Percentiles rank a stretch among this genome's conserved stretches.
These are phyloP conservation scores for Thalassophryne amazonica DNA, from an alignment of 2,797 vertebrate species.

Conservation along the genomic window DNA sequence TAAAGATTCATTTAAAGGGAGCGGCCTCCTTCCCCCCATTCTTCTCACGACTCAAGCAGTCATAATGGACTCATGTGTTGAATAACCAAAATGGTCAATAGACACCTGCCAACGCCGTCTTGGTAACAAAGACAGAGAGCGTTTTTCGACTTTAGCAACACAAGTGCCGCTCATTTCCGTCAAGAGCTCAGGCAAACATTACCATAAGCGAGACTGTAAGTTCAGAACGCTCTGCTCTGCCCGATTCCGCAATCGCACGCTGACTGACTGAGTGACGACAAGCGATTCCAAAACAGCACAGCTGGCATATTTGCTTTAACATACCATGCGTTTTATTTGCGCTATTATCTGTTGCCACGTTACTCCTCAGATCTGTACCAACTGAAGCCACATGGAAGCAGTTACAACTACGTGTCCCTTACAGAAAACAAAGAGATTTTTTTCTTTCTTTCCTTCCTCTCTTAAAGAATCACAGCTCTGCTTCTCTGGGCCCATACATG, in stretches of 20 bases:
- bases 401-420: conserved; percentile 65
- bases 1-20: conserved; percentile 78
- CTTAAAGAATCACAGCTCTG: conserved; percentile 58
- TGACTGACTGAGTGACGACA: conserved; percentile 64
- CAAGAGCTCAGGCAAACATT: conserved; percentile 70
- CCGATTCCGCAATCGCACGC: conserved; percentile 55
- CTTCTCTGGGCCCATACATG: conserved; percentile 57
- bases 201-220: conserved; percentile 61
- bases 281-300: conserved; percentile 61
- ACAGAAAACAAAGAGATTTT: conserved; percentile 60
- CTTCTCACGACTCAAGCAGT: conserved; percentile 76
- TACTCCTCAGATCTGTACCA: conserved; percentile 61
- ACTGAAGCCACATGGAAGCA: conserved; percentile 70
- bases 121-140: conserved; percentile 55
- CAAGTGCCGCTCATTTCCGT: conserved; percentile 67
- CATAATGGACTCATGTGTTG: conserved; percentile 81
- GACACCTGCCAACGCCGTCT: conserved; percentile 78
- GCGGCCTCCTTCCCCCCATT: conserved; percentile 47
- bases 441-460: conserved; percentile 6
- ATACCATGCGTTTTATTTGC: conserved; percentile 68
- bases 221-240: conserved; percentile 53
- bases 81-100: conserved; percentile 79
- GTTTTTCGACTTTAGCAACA: conserved; percentile 59
- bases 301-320: conserved; percentile 62
- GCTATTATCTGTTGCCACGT: conserved; percentile 76